Conservation (phyloP, 2,113 vertebrate genomes). For the Shinisaurus crocodilurus region DNA sequence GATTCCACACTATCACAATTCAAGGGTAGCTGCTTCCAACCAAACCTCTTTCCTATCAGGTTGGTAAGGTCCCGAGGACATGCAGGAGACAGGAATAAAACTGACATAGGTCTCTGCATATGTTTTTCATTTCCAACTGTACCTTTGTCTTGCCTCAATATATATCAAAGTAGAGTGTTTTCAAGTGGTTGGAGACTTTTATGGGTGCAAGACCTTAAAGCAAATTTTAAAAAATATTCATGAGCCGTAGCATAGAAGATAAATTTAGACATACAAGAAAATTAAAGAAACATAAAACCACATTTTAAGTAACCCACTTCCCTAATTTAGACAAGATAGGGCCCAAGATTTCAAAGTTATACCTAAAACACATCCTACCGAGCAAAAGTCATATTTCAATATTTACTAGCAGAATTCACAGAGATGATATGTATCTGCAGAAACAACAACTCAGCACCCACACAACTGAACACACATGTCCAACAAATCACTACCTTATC, state of each 20-base stretch:
- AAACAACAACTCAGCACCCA: background rate
- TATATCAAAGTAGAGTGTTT: background rate
- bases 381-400: background rate
- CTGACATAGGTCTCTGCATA: background rate
- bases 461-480: background rate
- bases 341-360: too few species aligned
- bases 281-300: too few species aligned
- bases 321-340: too few species aligned
- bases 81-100: background rate
- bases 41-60: background rate
- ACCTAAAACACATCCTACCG: background rate
- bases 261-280: too few species aligned
- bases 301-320: too few species aligned
- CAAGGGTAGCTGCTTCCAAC: background rate
- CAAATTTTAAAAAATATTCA: background rate
- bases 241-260: too few species aligned
- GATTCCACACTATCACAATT: background rate
- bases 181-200: background rate
- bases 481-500: too few species aligned
- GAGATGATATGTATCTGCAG: background rate
- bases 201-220: background rate
- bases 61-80: background rate
- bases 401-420: background rate
- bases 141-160: background rate
- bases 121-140: background rate